A percentile compares a stretch with the other conserved stretches of the same genome.
Evolutionary conservation across 1,140 invertebrate genomes (phyloP).

Genomic region (Odontomachus brunneus): DNA sequence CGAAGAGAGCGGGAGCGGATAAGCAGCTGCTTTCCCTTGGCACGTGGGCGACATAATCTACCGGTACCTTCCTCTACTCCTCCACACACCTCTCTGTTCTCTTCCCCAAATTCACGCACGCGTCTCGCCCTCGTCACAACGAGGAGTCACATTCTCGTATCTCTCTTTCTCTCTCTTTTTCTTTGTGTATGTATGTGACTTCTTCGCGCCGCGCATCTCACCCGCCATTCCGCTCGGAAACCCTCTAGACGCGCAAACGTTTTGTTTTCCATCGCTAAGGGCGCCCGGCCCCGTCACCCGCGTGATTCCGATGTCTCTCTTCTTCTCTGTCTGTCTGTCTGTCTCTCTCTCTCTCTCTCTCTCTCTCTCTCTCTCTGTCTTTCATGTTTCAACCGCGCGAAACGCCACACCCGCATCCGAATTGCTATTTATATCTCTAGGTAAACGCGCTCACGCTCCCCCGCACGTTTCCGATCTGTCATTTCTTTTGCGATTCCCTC

Average conservation of each 20-base stretch:
- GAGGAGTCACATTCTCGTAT: not conserved
- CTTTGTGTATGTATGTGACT: slow-evolving; percentile 10
- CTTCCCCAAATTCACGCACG: slow-evolving; percentile 52
- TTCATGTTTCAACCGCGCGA: slow-evolving; percentile 23
- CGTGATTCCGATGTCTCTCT: not conserved
- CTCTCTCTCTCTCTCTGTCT: too few relatives aligned
- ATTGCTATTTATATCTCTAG: slow-evolving; percentile 43
- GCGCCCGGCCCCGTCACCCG: not conserved
- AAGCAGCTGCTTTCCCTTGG: slow-evolving; percentile 60
- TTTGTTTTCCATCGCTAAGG: slow-evolving; percentile 43
- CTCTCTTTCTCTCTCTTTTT: too few relatives aligned
- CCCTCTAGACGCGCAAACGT: slow-evolving; percentile 47
- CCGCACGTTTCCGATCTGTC: slow-evolving; percentile 1
- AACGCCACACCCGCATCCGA: slow-evolving; percentile 45
- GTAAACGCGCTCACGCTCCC: not conserved
- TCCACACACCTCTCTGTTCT: slow-evolving; percentile 4
- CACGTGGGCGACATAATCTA: slow-evolving; percentile 65
- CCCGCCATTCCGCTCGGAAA: slow-evolving; percentile 21
- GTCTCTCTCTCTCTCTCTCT: too few relatives aligned
- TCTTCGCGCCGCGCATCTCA: slow-evolving; percentile 32
- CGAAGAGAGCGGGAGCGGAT: slow-evolving; percentile 37
- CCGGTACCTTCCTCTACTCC: not conserved
- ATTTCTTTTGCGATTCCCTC: not conserved
- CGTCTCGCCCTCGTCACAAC: slow-evolving; percentile 38
- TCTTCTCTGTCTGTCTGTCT: too few relatives aligned